These are phyloP conservation scores for Dermolepida albohirtum DNA, from an alignment of 2,888 invertebrate species.

Conservation along the genomic window DNA sequence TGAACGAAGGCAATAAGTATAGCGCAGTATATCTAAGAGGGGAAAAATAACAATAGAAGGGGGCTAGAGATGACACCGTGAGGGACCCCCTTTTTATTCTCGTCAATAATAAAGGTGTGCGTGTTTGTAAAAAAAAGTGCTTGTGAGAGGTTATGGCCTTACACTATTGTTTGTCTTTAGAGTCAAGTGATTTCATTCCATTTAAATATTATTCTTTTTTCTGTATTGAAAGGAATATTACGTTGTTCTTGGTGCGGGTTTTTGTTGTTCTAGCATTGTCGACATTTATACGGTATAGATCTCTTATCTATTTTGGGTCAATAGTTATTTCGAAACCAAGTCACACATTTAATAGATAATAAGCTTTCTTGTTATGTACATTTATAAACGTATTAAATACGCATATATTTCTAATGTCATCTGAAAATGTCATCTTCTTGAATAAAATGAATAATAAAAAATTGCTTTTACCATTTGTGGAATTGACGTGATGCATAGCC, in stretches of 20 bases:
- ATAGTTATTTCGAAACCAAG: too few relatives aligned
- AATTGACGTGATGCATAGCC: too few relatives aligned
- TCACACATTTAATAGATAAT: too few relatives aligned
- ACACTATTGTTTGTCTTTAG: constrained; percentile 15
- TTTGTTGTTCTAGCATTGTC: constrained; percentile 3
- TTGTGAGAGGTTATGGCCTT: constrained; percentile 30
- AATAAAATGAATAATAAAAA: constrained; percentile 46
- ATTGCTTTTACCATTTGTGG: too few relatives aligned
- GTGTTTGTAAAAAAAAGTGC: not conserved
- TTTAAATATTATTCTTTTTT: constrained; percentile 27
- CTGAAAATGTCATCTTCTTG: constrained; percentile 48
- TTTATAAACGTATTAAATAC: too few relatives aligned
- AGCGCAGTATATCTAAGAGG: constrained; percentile 46
- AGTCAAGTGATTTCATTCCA: constrained; percentile 42
- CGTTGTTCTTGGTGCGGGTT: too few relatives aligned
- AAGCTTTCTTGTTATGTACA: too few relatives aligned
- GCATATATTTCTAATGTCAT: constrained; percentile 41
- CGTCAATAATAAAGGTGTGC: constrained; percentile 5
- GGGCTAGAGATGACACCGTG: constrained; percentile 40
- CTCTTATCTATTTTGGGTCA: constrained; percentile 1
- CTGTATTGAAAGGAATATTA: too few relatives aligned
- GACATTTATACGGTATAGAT: constrained; percentile 28
- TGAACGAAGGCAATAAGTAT: constrained; percentile 34
- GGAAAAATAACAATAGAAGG: constrained; percentile 28
- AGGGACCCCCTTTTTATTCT: constrained; percentile 33